phyloP scores from a whole-genome alignment of 2,888 invertebrate genomes.

The Clivina fossor region DNA sequence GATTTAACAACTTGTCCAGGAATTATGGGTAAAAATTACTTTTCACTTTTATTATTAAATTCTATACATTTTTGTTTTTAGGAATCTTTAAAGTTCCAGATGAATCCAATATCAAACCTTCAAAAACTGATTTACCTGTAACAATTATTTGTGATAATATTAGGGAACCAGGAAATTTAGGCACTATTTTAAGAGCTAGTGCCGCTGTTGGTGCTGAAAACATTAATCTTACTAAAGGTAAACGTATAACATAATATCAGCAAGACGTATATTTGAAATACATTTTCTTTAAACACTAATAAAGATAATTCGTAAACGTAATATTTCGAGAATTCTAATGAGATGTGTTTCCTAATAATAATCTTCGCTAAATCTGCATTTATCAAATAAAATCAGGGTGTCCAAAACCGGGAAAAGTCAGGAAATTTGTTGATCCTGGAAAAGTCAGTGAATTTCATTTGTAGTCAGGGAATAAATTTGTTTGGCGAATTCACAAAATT shows the following conservation, averaged over 20 bases:
- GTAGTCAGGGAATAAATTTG: no score
- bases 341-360: no score
- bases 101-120: slow-evolving; percentile 49
- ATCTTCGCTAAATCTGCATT: no score
- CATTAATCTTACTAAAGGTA: slow-evolving; percentile 78
- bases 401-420: no score
- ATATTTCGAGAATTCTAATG: no score
- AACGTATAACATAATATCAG: slow-evolving; percentile 3
- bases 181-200: slow-evolving; percentile 76
- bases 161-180: slow-evolving; percentile 87
- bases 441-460: no score
- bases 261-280: no score
- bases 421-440: no score
- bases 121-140: slow-evolving; percentile 62
- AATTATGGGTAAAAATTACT: slow-evolving; percentile 66
- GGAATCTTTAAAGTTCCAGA: slow-evolving; percentile 67
- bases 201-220: slow-evolving; percentile 78
- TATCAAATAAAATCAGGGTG: no score
- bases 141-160: slow-evolving; percentile 88
- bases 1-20: slow-evolving; percentile 80
- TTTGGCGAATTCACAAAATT: no score
- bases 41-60: not conserved
- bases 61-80: slow-evolving; percentile 44
- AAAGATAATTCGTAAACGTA: no score
- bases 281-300: no score